Conservation (phyloP, 1,140 invertebrate genomes). For the Berghia stephanieae region DNA sequence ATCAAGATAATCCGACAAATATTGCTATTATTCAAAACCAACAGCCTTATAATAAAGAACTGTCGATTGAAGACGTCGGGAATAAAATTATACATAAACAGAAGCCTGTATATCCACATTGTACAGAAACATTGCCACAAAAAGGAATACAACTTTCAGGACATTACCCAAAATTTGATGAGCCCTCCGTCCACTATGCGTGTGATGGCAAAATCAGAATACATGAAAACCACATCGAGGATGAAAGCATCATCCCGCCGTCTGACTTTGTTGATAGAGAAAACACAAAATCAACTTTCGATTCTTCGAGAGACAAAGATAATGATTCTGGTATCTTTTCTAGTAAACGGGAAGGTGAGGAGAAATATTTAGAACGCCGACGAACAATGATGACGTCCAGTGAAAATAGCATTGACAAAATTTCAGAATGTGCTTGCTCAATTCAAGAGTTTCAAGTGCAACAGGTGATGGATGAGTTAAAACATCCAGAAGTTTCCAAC, state of each 20-base stretch:
- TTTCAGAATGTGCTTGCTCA: constrained; percentile 31
- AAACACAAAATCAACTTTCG: background rate
- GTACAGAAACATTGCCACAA: background rate
- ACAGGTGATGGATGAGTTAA: constrained; percentile 55
- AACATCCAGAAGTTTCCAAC: constrained; percentile 43
- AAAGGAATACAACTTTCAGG: background rate
- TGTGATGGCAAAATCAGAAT: no score
- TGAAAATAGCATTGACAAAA: constrained; percentile 20
- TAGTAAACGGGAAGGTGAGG: background rate
- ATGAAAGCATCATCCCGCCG: background rate
- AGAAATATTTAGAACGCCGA: background rate
- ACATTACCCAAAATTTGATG: background rate
- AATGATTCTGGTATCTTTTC: constrained; percentile 21
- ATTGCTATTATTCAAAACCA: no score
- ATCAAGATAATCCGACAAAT: no score
- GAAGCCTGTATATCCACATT: no score
- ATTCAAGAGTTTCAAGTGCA: constrained; percentile 55
- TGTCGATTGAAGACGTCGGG: no score
- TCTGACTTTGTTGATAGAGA: background rate
- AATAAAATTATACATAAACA: no score
- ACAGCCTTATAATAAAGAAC: no score
- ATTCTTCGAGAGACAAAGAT: background rate
- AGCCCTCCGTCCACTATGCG: background rate
- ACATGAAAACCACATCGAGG: background rate
- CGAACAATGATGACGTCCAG: background rate